phyloP scores from a whole-genome alignment of 2,113 vertebrate species.

The Deroptyus accipitrinus region DNA sequence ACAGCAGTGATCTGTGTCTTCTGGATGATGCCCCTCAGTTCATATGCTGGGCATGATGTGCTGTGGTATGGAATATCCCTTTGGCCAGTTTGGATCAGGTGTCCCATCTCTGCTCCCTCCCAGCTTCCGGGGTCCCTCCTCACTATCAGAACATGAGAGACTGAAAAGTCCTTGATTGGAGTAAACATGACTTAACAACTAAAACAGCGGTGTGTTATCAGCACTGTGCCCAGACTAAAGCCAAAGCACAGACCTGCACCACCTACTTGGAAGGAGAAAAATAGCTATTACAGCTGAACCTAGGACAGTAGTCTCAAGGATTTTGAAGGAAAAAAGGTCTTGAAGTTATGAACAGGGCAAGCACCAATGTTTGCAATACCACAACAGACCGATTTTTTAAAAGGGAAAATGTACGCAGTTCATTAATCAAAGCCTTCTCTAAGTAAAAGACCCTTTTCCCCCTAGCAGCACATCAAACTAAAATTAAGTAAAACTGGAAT shows the following conservation, averaged over 20 bases:
- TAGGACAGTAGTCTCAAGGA: not conserved
- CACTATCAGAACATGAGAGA: not conserved
- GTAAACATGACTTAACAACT: not conserved
- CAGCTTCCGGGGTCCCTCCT: not conserved
- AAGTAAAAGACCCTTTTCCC: not conserved
- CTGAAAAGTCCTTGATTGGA: not conserved
- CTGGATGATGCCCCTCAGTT: not conserved
- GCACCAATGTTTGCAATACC: not conserved
- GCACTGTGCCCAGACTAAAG: not conserved
- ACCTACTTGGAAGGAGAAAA: not conserved
- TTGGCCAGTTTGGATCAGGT: not conserved
- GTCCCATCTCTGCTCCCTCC: not conserved
- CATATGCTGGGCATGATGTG: not conserved
- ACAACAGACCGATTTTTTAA: not conserved
- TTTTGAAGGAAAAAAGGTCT: not conserved
- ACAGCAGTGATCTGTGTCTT: not conserved
- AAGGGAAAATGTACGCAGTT: not conserved
- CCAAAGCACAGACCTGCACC: not conserved
- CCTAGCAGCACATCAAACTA: not conserved
- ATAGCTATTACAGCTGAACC: not conserved
- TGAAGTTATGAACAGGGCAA: not conserved
- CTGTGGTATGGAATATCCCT: not conserved
- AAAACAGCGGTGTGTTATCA: not conserved
- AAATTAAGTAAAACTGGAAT: not conserved
- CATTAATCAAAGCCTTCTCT: not conserved